phyloP scores from a whole-genome alignment of 1,140 invertebrate species.

The Heliconius eleuchia region DNA sequence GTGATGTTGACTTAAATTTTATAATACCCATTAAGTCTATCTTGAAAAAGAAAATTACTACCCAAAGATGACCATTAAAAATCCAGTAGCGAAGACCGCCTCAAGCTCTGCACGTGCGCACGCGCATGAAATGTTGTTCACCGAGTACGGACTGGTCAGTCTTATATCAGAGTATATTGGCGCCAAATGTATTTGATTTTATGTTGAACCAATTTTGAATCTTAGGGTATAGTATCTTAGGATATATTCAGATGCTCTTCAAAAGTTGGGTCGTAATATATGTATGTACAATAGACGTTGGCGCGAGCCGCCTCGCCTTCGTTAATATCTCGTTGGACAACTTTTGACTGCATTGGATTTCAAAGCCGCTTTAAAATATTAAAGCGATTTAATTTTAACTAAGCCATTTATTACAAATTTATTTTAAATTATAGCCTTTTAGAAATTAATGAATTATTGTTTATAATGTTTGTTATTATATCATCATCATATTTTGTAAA shows the following conservation, averaged over 20 bases:
- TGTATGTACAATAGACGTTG: conserved; percentile 25
- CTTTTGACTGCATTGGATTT: conserved; percentile 57
- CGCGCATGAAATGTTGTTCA: conserved; percentile 49
- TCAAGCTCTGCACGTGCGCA: conserved; percentile 66
- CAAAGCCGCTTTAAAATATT: conserved; percentile 39
- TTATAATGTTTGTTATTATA: conserved; percentile 21
- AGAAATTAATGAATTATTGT: conserved; percentile 22
- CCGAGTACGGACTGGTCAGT: conserved; percentile 42
- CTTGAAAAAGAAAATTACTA: conserved; percentile 46
- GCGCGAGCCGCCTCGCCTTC: conserved; percentile 45
- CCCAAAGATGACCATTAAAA: conserved; percentile 63
- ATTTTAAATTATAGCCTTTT: conserved; percentile 32
- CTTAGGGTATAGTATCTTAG: background rate
- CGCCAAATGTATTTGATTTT: background rate
- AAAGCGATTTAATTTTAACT: conserved; percentile 34
- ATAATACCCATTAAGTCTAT: conserved; percentile 7
- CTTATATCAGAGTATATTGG: conserved; percentile 37
- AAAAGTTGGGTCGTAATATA: conserved; percentile 21
- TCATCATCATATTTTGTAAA: conserved; percentile 18
- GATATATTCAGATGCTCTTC: background rate
- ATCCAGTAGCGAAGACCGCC: conserved; percentile 67
- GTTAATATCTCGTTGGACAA: conserved; percentile 59
- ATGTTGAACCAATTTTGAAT: background rate
- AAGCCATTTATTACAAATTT: conserved; percentile 29
- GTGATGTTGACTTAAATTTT: too few species aligned